phyloP scores from a whole-genome alignment of 2,888 invertebrate genomes.

The Acleris cristana region DNA sequence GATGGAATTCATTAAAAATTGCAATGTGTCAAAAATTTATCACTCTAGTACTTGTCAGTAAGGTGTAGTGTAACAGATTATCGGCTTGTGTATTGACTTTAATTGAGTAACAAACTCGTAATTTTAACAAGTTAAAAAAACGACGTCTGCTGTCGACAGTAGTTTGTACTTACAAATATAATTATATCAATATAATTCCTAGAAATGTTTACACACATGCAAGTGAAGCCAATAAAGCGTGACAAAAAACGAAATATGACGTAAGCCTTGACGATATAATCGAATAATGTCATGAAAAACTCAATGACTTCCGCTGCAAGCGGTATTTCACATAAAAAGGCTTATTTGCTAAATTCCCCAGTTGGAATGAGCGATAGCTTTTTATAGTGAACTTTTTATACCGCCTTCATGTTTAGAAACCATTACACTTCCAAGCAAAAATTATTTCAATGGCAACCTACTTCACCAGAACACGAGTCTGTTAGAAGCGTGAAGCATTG shows the following conservation, averaged over 20 bases:
- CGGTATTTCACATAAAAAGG: conserved; percentile 15
- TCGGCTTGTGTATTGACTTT: too few species aligned
- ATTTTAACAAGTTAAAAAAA: too few species aligned
- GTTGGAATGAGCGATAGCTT: conserved; percentile 34
- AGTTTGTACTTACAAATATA: too few species aligned
- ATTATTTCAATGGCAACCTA: conserved; percentile 20
- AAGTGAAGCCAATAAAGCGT: too few species aligned
- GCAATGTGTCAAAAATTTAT: too few species aligned
- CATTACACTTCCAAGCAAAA: conserved; percentile 18
- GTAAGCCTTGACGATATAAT: background rate
- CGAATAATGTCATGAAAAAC: conserved; percentile 5
- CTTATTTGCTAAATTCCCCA: conserved; percentile 6
- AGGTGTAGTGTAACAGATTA: too few species aligned
- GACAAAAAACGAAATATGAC: background rate
- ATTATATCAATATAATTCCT: too few species aligned
- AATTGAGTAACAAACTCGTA: too few species aligned
- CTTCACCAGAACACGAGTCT: conserved; percentile 12
- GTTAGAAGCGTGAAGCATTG: conserved; percentile 11
- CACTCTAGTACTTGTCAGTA: too few species aligned
- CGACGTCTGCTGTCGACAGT: too few species aligned
- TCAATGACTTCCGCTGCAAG: conserved; percentile 9
- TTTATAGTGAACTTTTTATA: conserved; percentile 16
- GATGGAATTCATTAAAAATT: too few species aligned
- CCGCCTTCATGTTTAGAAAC: conserved; percentile 21
- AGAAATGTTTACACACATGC: too few species aligned